Conservation (phyloP, 2,888 invertebrate species). For the Cyrtodaria siliqua region DNA sequence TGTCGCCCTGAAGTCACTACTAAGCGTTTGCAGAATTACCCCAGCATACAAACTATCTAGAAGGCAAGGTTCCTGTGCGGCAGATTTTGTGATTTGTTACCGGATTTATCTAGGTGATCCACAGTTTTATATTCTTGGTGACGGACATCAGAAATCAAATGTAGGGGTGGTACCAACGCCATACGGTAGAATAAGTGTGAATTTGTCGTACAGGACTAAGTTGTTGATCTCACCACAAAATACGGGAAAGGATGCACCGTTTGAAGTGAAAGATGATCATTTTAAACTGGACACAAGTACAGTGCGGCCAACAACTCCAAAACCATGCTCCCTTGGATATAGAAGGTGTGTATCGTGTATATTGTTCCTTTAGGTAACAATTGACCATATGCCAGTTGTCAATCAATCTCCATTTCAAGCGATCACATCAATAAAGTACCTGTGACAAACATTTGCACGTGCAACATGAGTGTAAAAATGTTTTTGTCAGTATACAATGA, state of each 20-base stretch:
- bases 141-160: constrained; percentile 92
- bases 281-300: constrained; percentile 91
- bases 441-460: too few relatives aligned
- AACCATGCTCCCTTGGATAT: constrained; percentile 77
- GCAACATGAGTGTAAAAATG: too few relatives aligned
- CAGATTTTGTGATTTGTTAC: constrained; percentile 96
- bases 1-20: constrained; percentile 94
- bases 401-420: too few relatives aligned
- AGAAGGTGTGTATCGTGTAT: constrained; percentile 71
- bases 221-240: constrained; percentile 95
- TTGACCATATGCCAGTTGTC: too few relatives aligned
- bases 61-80: constrained; percentile 90
- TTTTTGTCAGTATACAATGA: too few relatives aligned
- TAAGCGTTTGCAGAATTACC: constrained; percentile 95
- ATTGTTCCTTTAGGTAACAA: too few relatives aligned
- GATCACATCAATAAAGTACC: too few relatives aligned
- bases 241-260: constrained; percentile 89
- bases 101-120: constrained; percentile 89
- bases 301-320: constrained; percentile 71
- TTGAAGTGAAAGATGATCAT: constrained; percentile 95
- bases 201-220: constrained; percentile 95
- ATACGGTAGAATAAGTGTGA: constrained; percentile 93
- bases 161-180: constrained; percentile 96
- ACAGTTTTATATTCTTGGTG: constrained; percentile 88
- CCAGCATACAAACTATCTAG: constrained; percentile 97